Base-by-base conservation (phyloP, 2,888 invertebrate species). In the Apotomis betuletana region DNA sequence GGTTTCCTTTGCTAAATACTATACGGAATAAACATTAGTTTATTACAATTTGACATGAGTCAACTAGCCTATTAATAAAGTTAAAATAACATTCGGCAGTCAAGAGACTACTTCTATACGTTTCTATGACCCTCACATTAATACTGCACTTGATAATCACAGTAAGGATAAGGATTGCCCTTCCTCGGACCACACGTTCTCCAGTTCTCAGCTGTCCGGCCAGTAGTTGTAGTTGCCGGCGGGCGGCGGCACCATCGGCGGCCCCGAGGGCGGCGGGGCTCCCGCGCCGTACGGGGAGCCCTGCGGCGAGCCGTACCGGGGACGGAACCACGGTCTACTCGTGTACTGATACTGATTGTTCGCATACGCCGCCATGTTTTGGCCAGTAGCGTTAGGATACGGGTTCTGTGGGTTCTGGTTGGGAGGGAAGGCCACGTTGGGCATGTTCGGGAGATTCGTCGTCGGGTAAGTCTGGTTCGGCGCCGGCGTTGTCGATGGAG, bases 201-300 rank as follows among this genome's bases (percentile, higher is more conserved):
- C 86, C 67, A 83, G 78, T 61, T 89, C 88, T 92, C 91, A 92
- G 86, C 90, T 91, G 71, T 93, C 92, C 83, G 89, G 92, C 92
- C 92, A 93, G 70, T 92, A 93, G 77, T 91, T 92, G 59, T 91
- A 92, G 81, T 88, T 92, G 10, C 85, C 87, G 0, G 89, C 74
- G 0, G 92, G 91, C 0, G 92, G 92, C 0, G 92, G 91, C 0
- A 90, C 90, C 88, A 91, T 86, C 0, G 90, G 90, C 0, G 89
- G 84, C 0, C 85, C 90, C 0, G 87, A 84, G 3, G 87, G 86
- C 4, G 89, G 87, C 0, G 85, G 87, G 0, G 84, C 77, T 0
- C 87, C 88, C 0, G 87, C 76, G 12, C 84, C 83, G 80, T 91
- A 91, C 0, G 90, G 91, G 0, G 91, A 91, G 0, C 90, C 90